Evolutionary conservation across 2,888 invertebrate species (phyloP), one percentile per base, ranked within the genome.

Genomic region (Pocota personata): DNA sequence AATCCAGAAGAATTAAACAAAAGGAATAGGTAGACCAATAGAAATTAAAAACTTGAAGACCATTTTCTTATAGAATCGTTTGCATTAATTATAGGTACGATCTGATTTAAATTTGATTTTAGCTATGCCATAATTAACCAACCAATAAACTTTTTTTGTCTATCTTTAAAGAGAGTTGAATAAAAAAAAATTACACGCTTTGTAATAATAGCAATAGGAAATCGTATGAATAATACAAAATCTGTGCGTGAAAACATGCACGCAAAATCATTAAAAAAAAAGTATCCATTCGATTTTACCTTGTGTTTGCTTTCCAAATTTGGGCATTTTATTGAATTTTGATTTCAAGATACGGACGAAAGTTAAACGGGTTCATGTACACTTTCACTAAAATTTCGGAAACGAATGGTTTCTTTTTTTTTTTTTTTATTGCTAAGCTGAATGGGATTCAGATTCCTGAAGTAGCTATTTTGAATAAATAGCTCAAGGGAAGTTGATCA

Each of bases 361-460:
- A 84, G 80, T 71, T 69, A 40, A 84, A 80, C 80, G 80, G 75
- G 75, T 84, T 71, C 64, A 66, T 19, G 58, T 71, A 50, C 60
- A 84, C 84, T 84, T 84, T 84, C 84, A 84, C 84, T 80, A 35
- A 32, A 62, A n/a, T 27, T 60, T 71, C 46, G 12, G n/a, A 55
- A 50, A 32, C 10, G n/a, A 43, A 32, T 43, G 24, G 21, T 19
- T 50, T 32, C 12, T 21, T 35, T 27, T n/a, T 21, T 35, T 19
- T 57, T 10, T 35, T 32, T 52, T 27, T n/a, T 19, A 14, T 21
- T 35, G 14, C 14, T 50, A 66, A 10, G n/a, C 32, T 30, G 14
- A 48, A 46, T 43, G 6, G 32, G 16, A 48, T 48, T 48, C 7
- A 14, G 10, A 14, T 60, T 60, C 14, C 14, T 3, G n/a, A n/a